A percentile compares a stretch with the other conserved stretches of the same genome.
phyloP scores from a whole-genome alignment of 2,113 vertebrate species.

The Petrocephalus microphthalmus region DNA sequence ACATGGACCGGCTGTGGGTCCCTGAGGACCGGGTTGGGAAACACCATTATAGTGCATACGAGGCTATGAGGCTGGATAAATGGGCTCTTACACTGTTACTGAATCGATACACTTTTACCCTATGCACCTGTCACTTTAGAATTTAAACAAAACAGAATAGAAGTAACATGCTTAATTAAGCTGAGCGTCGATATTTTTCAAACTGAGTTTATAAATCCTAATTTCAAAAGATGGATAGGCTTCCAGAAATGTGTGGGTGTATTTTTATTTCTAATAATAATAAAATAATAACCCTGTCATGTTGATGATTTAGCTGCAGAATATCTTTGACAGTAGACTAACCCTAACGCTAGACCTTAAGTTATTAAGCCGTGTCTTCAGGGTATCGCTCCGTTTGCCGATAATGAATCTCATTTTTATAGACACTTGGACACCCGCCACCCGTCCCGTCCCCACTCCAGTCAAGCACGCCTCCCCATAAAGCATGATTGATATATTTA shows the following conservation, averaged over 20 bases:
- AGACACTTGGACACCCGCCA: constrained; percentile 17
- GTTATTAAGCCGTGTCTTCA: not conserved
- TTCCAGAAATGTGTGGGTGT: not conserved
- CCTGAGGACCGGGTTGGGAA: not conserved
- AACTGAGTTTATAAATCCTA: not conserved
- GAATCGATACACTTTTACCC: not conserved
- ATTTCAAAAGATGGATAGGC: not conserved
- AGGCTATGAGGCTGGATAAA: not conserved
- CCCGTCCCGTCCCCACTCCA: not conserved
- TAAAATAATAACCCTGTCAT: not conserved
- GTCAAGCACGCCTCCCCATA: constrained; percentile 29
- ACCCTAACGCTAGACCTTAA: not conserved
- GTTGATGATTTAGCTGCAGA: constrained; percentile 3
- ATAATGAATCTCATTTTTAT: not conserved
- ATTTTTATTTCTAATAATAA: constrained; percentile 4
- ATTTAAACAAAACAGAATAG: not conserved
- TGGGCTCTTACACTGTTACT: not conserved
- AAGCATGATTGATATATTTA: constrained; percentile 38
- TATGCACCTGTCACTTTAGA: not conserved
- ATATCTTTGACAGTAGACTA: not conserved
- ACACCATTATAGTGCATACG: not conserved
- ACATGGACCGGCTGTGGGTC: not conserved
- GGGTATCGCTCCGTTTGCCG: not conserved
- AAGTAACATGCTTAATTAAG: not conserved
- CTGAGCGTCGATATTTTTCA: not conserved